These are phyloP conservation scores for Hirudo medicinalis DNA, from an alignment of 1,140 invertebrate genomes.

Conservation along the genomic window DNA sequence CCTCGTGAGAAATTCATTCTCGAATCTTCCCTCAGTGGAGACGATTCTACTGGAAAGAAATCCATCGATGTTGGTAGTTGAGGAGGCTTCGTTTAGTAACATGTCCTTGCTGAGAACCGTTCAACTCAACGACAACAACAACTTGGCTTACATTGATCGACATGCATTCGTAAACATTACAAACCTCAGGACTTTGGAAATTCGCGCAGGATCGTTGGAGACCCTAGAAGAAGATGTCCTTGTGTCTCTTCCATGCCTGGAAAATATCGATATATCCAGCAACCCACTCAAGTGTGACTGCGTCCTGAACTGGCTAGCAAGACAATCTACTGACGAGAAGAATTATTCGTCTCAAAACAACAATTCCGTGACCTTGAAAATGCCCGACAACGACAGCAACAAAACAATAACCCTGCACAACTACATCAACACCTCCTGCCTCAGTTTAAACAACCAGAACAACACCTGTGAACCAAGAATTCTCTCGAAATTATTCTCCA, in stretches of 20 bases:
- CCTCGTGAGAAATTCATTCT: background rate
- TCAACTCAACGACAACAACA: background rate
- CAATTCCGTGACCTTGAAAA: too few relatives aligned
- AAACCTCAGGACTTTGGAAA: conserved; percentile 12
- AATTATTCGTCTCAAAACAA: too few relatives aligned
- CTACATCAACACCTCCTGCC: background rate
- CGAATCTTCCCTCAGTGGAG: background rate
- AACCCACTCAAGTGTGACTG: conserved; percentile 23
- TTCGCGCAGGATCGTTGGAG: conserved; percentile 10
- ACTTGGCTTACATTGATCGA: conserved; percentile 4
- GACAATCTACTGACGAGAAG: background rate
- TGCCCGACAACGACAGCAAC: background rate
- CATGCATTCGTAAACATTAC: conserved; percentile 4
- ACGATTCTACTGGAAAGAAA: conserved; percentile 15
- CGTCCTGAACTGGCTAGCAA: conserved; percentile 15
- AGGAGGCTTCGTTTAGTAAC: conserved; percentile 14
- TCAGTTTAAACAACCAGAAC: background rate
- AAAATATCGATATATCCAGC: conserved; percentile 7
- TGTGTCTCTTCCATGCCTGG: conserved; percentile 11
- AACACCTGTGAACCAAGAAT: conserved; percentile 11
- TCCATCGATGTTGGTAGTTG: conserved; percentile 14
- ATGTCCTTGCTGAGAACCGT: background rate
- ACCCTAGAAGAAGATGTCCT: conserved; percentile 16
- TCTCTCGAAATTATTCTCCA: background rate
- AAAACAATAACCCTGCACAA: background rate